A percentile compares a stretch with the other conserved stretches of the same genome.
These are phyloP conservation scores for Globodera rostochiensis DNA, from an alignment of 1,140 invertebrate species.

Conservation along the genomic window DNA sequence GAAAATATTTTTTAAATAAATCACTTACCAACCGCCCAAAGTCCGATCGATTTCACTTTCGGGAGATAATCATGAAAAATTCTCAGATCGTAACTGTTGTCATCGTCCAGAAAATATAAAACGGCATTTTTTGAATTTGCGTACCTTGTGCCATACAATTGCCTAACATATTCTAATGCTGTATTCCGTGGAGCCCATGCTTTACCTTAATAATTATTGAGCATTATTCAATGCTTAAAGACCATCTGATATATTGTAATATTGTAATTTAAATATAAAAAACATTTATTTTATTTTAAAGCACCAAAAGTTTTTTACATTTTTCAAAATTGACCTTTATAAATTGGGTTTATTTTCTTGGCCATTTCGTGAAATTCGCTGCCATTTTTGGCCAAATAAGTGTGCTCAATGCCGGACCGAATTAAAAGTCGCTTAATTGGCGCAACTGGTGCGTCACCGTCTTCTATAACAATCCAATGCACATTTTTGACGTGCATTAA, in stretches of 20 bases:
- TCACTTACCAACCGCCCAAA: conserved; percentile 76
- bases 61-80: conserved; percentile 73
- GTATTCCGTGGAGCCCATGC: conserved; percentile 74
- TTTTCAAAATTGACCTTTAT: too few species aligned
- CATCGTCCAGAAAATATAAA: conserved; percentile 59
- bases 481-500: conserved; percentile 7
- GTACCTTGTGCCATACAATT: too few species aligned
- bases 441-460: neutral
- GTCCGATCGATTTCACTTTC: conserved; percentile 81
- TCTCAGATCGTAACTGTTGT: conserved; percentile 57
- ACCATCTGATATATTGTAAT: too few species aligned
- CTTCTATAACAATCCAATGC: conserved; percentile 28
- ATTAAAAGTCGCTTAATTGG: conserved; percentile 13
- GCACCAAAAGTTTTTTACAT: too few species aligned
- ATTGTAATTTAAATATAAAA: too few species aligned
- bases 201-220: conserved; percentile 71
- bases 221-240: too few species aligned
- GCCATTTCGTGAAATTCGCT: neutral
- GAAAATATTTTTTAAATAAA: too few species aligned
- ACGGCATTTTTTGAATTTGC: conserved; percentile 65
- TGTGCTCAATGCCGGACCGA: conserved; percentile 18
- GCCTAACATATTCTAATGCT: conserved; percentile 79
- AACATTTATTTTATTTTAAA: too few species aligned
- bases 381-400: neutral
- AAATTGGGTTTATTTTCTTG: neutral